Evolutionary conservation across 30 jellyfish, hydroid and myxozoan species (phyloP).

Genomic region (Hydra vulgaris): DNA sequence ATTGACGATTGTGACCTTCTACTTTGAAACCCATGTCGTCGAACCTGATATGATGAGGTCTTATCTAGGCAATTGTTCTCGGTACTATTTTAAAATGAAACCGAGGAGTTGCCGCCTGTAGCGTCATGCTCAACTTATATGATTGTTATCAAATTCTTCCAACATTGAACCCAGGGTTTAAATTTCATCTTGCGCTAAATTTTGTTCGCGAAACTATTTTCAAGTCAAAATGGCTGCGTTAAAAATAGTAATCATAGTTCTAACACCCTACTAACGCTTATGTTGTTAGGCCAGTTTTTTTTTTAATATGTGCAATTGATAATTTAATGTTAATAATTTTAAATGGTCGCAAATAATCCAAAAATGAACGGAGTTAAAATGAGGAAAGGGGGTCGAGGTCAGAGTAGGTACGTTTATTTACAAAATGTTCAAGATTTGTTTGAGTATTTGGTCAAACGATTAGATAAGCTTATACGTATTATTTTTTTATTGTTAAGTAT

Average conservation of each 20-base stretch:
- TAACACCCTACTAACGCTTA: background rate
- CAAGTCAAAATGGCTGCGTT: slow-evolving; percentile 25
- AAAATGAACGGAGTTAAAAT: background rate
- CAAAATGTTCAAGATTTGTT: no score
- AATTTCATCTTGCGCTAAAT: slow-evolving; percentile 13
- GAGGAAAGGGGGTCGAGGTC: background rate
- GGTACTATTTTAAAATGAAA: no score
- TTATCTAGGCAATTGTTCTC: no score
- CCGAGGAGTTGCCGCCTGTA: no score
- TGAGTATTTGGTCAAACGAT: no score
- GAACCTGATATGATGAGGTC: no score
- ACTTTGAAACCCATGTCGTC: no score
- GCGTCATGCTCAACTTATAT: background rate
- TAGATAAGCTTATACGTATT: no score
- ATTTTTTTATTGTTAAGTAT: no score
- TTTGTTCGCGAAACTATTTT: background rate
- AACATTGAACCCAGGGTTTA: slow-evolving; percentile 16
- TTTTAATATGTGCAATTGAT: background rate
- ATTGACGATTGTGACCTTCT: no score
- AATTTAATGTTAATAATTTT: no score
- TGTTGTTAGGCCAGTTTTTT: background rate
- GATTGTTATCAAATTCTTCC: slow-evolving; percentile 11
- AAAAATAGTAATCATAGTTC: slow-evolving; percentile 1
- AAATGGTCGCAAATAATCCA: background rate
- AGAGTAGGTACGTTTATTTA: no score